Conservation (phyloP, 2,888 invertebrate species). For the Drosophila vallismaia region DNA sequence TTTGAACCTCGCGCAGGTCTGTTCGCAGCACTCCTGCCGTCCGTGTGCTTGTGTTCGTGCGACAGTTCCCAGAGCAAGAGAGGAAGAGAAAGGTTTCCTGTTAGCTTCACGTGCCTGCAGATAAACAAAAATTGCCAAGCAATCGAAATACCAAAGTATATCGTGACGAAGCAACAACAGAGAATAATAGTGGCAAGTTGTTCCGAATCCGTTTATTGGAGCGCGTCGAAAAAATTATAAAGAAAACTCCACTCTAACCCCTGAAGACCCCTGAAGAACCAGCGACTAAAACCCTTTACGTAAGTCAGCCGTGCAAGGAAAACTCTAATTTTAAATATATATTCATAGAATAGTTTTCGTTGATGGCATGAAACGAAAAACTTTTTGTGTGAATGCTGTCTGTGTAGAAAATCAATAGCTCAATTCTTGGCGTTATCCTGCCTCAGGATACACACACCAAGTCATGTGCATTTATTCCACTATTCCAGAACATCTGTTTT, state of each 20-base stretch:
- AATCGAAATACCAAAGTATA: conserved; percentile 47
- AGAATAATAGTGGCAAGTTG: conserved; percentile 18
- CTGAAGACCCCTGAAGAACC: not conserved
- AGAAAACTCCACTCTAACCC: conserved; percentile 5
- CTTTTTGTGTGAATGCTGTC: conserved; percentile 23
- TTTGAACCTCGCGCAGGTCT: conserved; percentile 72
- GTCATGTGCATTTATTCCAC: not conserved
- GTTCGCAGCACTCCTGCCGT: conserved; percentile 40
- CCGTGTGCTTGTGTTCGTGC: conserved; percentile 19
- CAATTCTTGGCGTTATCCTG: conserved; percentile 36
- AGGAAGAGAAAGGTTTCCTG: conserved; percentile 30
- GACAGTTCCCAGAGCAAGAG: conserved; percentile 19
- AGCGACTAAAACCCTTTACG: conserved; percentile 61
- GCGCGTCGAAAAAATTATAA: conserved; percentile 14
- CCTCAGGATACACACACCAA: conserved; percentile 47
- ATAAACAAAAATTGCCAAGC: conserved; percentile 64
- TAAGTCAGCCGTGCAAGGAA: conserved; percentile 47
- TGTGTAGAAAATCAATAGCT: conserved; percentile 66
- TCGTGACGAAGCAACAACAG: conserved; percentile 21
- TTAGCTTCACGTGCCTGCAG: conserved; percentile 62
- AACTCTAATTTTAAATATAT: not conserved
- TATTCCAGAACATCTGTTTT: conserved; percentile 15
- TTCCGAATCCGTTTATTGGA: conserved; percentile 28
- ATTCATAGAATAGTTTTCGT: not conserved
- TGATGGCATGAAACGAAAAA: conserved; percentile 3